Percentiles rank a stretch among this genome's conserved stretches.
These are phyloP conservation scores for Crotalus tigris DNA, from an alignment of 2,113 vertebrate genomes.

Conservation along the genomic window DNA sequence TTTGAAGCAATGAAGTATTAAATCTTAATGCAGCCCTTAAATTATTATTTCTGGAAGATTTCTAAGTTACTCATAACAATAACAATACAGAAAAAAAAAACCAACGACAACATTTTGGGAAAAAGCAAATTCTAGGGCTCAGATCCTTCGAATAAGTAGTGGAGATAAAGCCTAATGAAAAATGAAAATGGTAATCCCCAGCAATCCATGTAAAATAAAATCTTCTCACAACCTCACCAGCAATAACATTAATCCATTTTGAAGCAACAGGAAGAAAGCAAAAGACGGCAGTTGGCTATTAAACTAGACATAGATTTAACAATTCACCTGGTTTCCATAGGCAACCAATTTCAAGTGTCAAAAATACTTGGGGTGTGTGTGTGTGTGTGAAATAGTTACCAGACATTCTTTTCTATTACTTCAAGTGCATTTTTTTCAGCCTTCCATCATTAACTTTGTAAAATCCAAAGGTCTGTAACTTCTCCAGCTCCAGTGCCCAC, in stretches of 20 bases:
- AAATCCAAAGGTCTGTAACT: constrained; percentile 11
- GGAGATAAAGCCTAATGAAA: neutral
- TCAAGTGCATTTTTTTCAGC: constrained; percentile 40
- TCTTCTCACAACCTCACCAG: neutral
- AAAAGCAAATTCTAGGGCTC: constrained; percentile 19
- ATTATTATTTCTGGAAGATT: constrained; percentile 53
- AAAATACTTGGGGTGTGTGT: neutral
- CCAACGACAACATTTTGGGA: neutral
- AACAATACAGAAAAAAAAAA: neutral
- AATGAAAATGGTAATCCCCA: neutral
- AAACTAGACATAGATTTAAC: neutral
- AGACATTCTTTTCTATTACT: neutral
- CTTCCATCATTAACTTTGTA: constrained; percentile 32
- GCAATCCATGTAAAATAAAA: neutral
- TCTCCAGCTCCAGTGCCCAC: neutral
- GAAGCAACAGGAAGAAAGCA: neutral
- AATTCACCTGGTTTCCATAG: neutral
- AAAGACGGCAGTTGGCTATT: too few relatives aligned
- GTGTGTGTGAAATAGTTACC: neutral
- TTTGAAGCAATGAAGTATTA: constrained; percentile 46
- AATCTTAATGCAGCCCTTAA: constrained; percentile 36
- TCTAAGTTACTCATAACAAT: constrained; percentile 39
- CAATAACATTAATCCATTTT: neutral
- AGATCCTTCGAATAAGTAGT: constrained; percentile 11
- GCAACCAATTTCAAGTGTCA: neutral